Evolutionary conservation across 92 coral and sea anemone species (phyloP).

Genomic region (Paragorgia papillata): DNA sequence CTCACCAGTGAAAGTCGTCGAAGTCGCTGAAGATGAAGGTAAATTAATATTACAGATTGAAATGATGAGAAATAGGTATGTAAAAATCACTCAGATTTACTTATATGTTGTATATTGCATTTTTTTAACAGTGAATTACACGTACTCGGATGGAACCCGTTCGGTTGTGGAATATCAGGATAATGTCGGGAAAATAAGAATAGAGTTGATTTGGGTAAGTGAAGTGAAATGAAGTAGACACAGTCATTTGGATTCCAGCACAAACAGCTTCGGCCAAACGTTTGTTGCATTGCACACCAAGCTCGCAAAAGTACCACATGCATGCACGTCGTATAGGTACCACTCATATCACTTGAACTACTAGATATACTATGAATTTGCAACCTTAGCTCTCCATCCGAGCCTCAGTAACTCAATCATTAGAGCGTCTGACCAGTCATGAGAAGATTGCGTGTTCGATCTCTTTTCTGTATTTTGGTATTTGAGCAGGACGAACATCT

Average conservation of each 20-base stretch:
- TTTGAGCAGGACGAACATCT: no score
- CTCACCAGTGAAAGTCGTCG: constrained; percentile 45
- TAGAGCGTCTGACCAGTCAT: no score
- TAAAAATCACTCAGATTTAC: neutral
- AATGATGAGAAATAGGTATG: neutral
- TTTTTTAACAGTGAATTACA: constrained; percentile 64
- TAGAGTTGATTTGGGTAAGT: constrained; percentile 83
- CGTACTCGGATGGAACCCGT: constrained; percentile 68
- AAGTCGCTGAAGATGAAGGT: constrained; percentile 22
- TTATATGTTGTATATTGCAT: neutral
- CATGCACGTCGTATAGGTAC: no score
- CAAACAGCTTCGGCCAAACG: neutral
- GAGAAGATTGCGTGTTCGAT: no score
- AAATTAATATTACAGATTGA: neutral
- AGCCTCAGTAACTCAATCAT: no score
- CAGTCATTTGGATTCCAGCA: neutral
- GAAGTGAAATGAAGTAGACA: neutral
- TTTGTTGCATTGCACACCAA: neutral
- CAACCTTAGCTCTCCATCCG: no score
- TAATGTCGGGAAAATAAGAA: constrained; percentile 65
- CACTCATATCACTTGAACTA: no score
- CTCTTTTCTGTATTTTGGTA: no score
- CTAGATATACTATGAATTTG: no score
- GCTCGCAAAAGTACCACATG: no score
- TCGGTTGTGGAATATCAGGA: constrained; percentile 66